Evolutionary conservation across 2,113 vertebrate species (phyloP).

Genomic region (Crypturellus undulatus): DNA sequence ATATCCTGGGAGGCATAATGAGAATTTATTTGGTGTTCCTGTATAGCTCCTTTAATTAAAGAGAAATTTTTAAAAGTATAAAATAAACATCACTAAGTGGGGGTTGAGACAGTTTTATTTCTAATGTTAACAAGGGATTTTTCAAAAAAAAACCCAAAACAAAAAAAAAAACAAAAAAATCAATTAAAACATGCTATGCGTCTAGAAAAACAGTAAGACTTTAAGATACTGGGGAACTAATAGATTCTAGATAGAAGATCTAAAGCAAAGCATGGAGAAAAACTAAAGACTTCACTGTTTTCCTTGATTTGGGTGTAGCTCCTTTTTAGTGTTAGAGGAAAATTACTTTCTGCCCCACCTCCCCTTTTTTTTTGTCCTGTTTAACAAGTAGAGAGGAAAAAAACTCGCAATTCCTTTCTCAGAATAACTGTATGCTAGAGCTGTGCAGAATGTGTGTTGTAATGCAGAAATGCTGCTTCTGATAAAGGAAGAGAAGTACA

Average conservation of each 20-base stretch:
- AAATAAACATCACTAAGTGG: background rate
- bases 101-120: background rate
- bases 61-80: background rate
- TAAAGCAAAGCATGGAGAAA: background rate
- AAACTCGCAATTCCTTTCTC: background rate
- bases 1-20: background rate
- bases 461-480: background rate
- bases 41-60: background rate
- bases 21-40: background rate
- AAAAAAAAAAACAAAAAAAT: background rate
- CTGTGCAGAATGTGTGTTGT: background rate
- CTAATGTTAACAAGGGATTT: background rate
- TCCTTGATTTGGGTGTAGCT: background rate
- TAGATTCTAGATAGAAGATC: background rate
- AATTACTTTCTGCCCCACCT: background rate
- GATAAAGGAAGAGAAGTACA: background rate
- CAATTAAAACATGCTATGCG: background rate
- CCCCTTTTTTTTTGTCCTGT: background rate
- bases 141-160: background rate
- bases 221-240: background rate
- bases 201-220: background rate
- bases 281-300: background rate
- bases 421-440: background rate
- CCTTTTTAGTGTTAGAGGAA: background rate
- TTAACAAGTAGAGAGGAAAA: background rate